Evolutionary conservation across 2,888 invertebrate species (phyloP).

Genomic region (Caenorhabditis sulstoni): DNA sequence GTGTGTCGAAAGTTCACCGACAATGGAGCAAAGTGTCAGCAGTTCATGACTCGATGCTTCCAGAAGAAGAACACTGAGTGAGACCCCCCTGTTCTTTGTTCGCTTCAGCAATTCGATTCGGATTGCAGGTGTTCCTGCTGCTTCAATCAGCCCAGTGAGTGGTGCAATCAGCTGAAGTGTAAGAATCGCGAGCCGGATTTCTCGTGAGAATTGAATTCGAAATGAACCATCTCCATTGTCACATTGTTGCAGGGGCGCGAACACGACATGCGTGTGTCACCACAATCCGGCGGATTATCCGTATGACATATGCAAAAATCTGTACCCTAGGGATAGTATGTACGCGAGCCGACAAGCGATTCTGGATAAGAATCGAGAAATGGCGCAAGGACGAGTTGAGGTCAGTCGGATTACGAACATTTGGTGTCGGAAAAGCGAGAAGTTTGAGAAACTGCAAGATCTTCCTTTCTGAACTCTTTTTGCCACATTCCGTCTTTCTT

Average conservation of each 20-base stretch:
- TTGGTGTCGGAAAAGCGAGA: too few relatives aligned
- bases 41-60: constrained; percentile 74
- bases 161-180: constrained; percentile 76
- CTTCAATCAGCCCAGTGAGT: constrained; percentile 75
- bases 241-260: constrained; percentile 61
- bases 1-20: constrained; percentile 69
- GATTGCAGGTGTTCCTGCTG: constrained; percentile 76
- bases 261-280: constrained; percentile 76
- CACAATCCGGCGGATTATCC: constrained; percentile 71
- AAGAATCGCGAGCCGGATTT: constrained; percentile 74
- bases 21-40: constrained; percentile 65
- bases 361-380: constrained; percentile 31
- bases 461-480: too few relatives aligned
- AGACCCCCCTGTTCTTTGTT: not conserved
- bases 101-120: not conserved
- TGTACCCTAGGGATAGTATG: constrained; percentile 46
- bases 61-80: constrained; percentile 59
- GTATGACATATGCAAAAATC: constrained; percentile 65
- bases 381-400: constrained; percentile 30
- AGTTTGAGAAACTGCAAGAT: too few relatives aligned
- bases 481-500: too few relatives aligned
- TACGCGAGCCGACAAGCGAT: constrained; percentile 39
- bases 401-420: constrained; percentile 5
- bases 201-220: constrained; percentile 55
- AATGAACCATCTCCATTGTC: too few relatives aligned